phyloP scores from a whole-genome alignment of 2,113 vertebrate genomes.

The Sterrhoptilus dennistouni region DNA sequence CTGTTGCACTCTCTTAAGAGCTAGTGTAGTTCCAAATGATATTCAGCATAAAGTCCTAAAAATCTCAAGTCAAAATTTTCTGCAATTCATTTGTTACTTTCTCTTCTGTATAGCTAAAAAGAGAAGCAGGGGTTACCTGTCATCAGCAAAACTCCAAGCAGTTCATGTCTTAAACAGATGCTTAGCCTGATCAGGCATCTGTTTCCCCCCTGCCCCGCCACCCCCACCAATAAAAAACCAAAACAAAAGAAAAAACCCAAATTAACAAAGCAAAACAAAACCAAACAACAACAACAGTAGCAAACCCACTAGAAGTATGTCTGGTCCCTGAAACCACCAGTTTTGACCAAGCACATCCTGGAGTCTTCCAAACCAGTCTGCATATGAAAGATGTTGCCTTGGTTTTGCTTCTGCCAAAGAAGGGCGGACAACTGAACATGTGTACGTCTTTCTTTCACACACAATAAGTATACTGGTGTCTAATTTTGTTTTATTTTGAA shows the following conservation, averaged over 20 bases:
- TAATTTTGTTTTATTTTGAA: background rate
- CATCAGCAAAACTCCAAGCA: background rate
- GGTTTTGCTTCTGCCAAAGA: background rate
- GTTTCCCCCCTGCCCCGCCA: rapidly evolving
- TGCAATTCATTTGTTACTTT: background rate
- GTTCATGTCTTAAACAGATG: background rate
- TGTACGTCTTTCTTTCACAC: background rate
- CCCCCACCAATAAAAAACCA: background rate
- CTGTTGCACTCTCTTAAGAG: background rate
- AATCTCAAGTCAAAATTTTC: background rate
- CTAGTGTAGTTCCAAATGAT: background rate
- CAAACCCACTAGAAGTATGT: background rate
- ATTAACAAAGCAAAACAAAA: background rate
- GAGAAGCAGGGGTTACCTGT: background rate
- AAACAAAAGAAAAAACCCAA: background rate
- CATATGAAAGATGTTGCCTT: background rate
- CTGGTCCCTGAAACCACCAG: background rate
- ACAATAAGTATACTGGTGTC: background rate
- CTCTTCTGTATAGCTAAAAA: background rate
- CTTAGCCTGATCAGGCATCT: background rate
- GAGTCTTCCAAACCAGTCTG: background rate
- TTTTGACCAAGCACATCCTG: background rate
- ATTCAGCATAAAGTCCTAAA: background rate
- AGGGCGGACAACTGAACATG: background rate
- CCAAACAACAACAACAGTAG: too few relatives aligned